Evolutionary conservation across 2,797 vertebrate genomes (phyloP).

Genomic region (Mus spretus): DNA sequence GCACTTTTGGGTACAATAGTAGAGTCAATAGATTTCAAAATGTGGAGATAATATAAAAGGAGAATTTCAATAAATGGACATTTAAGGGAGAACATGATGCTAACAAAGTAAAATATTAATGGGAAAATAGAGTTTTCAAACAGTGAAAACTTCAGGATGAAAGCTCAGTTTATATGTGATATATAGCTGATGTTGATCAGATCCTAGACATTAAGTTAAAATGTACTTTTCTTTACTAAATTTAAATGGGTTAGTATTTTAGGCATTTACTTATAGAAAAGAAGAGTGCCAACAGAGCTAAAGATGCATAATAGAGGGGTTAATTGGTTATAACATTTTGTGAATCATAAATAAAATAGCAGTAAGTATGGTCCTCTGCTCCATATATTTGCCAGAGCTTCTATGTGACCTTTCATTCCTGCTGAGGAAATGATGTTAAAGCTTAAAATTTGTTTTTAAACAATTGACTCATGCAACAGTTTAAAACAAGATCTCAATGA

Average conservation of each 20-base stretch:
- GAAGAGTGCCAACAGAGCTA: not conserved
- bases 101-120: not conserved
- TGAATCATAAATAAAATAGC: not conserved
- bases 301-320: not conserved
- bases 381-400: not conserved
- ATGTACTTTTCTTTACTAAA: not conserved
- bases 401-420: not conserved
- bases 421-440: not conserved
- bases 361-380: not conserved
- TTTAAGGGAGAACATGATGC: not conserved
- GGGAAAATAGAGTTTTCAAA: not conserved
- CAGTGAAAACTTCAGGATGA: not conserved
- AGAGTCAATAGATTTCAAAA: not conserved
- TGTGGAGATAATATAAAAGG: not conserved
- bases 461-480: not conserved
- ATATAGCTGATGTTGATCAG: not conserved
- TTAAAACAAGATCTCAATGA: not conserved
- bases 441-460: constrained; percentile 16
- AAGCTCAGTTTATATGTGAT: not conserved
- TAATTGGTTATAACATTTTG: not conserved
- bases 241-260: not conserved
- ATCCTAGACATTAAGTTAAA: not conserved
- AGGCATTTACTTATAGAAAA: not conserved
- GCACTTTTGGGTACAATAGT: too few species aligned
- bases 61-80: not conserved